A percentile compares a stretch with the other conserved stretches of the same genome.
Conservation (phyloP, 2,797 vertebrate species). For the Rhabdophis nuchalis region DNA sequence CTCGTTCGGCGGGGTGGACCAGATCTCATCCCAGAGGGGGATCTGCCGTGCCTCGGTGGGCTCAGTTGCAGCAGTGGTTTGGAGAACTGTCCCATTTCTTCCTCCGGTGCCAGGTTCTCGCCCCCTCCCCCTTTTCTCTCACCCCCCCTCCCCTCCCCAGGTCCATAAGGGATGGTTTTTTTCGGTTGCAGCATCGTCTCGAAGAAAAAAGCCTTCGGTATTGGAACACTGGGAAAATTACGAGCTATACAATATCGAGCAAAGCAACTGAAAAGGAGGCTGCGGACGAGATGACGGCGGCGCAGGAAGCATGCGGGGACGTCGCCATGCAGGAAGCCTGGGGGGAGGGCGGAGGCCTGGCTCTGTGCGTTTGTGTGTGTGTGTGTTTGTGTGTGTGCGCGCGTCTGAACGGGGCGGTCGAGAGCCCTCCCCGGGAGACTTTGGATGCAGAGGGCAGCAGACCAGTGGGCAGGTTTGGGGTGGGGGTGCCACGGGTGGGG, state of each 20-base stretch:
- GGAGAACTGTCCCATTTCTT: conserved; percentile 61
- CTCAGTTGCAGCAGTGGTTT: conserved; percentile 61
- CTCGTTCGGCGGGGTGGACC: neutral
- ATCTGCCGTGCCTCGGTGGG: conserved; percentile 23
- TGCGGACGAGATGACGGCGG: conserved; percentile 64
- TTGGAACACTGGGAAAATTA: conserved; percentile 62
- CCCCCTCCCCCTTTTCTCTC: rapidly evolving
- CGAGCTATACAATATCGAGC: conserved; percentile 62
- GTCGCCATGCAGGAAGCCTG: conserved; percentile 72
- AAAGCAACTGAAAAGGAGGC: conserved; percentile 69
- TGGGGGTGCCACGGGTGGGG: neutral
- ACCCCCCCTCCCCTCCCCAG: conserved; percentile 41
- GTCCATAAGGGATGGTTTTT: conserved; percentile 51
- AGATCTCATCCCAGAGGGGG: neutral
- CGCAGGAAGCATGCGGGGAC: conserved; percentile 70
- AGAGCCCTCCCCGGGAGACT: neutral
- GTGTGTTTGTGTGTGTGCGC: neutral
- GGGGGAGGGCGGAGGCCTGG: conserved; percentile 17
- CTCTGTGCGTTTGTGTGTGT: neutral
- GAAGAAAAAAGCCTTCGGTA: conserved; percentile 59
- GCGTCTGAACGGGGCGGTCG: neutral
- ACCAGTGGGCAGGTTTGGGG: neutral
- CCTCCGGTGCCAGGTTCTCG: conserved; percentile 53
- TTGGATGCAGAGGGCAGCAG: conserved; percentile 14
- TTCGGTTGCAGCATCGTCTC: conserved; percentile 60